Evolutionary conservation across 2,797 vertebrate genomes (phyloP), one percentile per base, ranked within the genome.

Genomic region (Hirundo rustica): DNA sequence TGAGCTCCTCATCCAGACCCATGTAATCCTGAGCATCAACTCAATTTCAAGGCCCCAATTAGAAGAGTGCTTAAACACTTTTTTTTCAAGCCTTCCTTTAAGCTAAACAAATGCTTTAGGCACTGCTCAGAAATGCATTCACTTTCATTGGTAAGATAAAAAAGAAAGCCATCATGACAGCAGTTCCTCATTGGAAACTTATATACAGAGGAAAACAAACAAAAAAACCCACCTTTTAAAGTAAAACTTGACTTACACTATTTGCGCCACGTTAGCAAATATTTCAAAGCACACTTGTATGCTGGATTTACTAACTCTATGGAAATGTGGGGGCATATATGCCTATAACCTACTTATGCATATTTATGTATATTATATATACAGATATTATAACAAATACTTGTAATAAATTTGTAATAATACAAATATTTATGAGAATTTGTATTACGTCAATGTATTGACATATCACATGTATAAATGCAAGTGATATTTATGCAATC

Each of bases 161-260:
- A 73, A 57, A 76, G 4, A 88, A 91, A 92, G 42, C 12, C 34
- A 50, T 68, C 22, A 9, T 11, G 21, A 48, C 16, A 79, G 38
- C 20, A 44, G 23, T 8, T 83, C 72, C 16, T 61, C 16, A 9
- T 7, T 57, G 18, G 61, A 72, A 93, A 61, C 3, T 26, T 54
- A 16, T 0, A 29, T 3, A 32, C 14, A 5, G 26, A 48, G 42
- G 10, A 5, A 62, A 40, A 71, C 13, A 16, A 30, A 0, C 16
- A 58, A 48, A 67, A 7, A 45, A 51, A 36, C 11, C 6, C 32
- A 30, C 13, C 21, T 55, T 55, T 7, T n/a, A 65, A 60, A 57
- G 13, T 13, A 58, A 75, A 83, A 47, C 7, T 29, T 48, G 13
- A 27, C 8, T 85, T 51, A 5, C 16, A 22, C 30, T 47, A 21